Base-by-base conservation (phyloP, 2,113 vertebrate genomes). In the Pelvicachromis taeniatus region DNA sequence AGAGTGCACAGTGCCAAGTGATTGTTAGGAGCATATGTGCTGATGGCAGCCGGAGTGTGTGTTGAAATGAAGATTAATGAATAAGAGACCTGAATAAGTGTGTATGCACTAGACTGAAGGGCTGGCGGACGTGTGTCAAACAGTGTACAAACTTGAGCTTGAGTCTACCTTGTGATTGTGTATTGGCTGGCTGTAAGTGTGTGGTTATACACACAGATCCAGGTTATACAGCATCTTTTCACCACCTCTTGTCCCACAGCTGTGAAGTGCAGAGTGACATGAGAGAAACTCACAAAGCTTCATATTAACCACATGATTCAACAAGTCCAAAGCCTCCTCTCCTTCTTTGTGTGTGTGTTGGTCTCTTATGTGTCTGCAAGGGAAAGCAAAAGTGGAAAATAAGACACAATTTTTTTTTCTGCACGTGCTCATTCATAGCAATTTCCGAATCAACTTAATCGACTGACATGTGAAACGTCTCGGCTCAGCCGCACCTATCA, bases 1-100 rank as follows among this genome's bases (percentile, higher is more conserved):
- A 42, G 81, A 59, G 82, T 77, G 88, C 87, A 81, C 89, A 82
- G 91, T 91, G 93, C 92, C 88, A 94, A 93, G 90, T 94, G 95
- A 95, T 93, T 92, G 93, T 93, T 91, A 91, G 90, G 93, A 93
- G 91, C 93, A 93, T 86, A 94, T 93, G 93, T 91, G 94, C 91
- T 94, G 95, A 95, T 84, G 89, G 94, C 92, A 82, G 78, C 93
- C 82, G 82, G 89, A 94, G 93, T 86, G 93, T 94, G 94, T 94
- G 95, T 92, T 95, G 94, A 95, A 95, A 95, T 95, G 92, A 95
- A 95, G 95, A 95, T 95, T 92, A 95, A 95, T 95, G 95, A 94
- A 93, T 73, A 31, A 88, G 90, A 78, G 89, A 87, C 80, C 77
- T 58, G 80, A 82, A 75, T 80, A 82, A 56, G 80, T 81, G 83